Evolutionary conservation across 2,113 vertebrate genomes (phyloP).

Genomic region (Callaeas wilsoni): DNA sequence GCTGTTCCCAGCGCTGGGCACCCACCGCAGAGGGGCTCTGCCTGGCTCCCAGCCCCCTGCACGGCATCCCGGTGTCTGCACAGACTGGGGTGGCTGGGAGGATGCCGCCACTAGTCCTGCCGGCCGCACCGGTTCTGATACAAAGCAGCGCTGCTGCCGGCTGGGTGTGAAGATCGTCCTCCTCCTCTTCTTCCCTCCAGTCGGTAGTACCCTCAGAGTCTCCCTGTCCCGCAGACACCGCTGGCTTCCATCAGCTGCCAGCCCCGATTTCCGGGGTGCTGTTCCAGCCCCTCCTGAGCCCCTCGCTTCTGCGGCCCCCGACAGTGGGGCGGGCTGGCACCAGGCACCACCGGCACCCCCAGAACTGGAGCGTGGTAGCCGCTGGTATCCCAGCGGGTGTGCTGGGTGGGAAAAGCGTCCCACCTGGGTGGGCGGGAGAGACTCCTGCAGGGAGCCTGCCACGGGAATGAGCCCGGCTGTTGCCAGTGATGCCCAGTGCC

Average conservation of each 20-base stretch:
- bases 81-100: no score
- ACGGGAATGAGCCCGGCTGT: not conserved
- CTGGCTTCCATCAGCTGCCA: no score
- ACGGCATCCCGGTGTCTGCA: not conserved
- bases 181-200: not conserved
- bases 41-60: not conserved
- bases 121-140: no score
- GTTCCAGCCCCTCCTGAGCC: not conserved
- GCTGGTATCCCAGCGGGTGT: not conserved
- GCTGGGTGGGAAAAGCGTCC: no score
- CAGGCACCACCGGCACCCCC: accelerated
- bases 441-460: not conserved
- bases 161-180: not conserved
- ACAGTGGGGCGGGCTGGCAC: not conserved
- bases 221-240: no score
- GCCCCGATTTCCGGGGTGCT: not conserved
- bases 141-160: not conserved
- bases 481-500: not conserved
- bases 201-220: not conserved
- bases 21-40: accelerated
- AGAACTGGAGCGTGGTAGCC: no score
- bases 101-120: no score
- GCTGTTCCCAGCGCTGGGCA: not conserved
- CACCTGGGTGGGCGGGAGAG: not conserved
- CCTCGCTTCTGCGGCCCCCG: not conserved